A percentile compares a stretch with the other conserved stretches of the same genome.
Evolutionary conservation across 1,140 invertebrate genomes (phyloP).

Genomic region (Augochlora pura): DNA sequence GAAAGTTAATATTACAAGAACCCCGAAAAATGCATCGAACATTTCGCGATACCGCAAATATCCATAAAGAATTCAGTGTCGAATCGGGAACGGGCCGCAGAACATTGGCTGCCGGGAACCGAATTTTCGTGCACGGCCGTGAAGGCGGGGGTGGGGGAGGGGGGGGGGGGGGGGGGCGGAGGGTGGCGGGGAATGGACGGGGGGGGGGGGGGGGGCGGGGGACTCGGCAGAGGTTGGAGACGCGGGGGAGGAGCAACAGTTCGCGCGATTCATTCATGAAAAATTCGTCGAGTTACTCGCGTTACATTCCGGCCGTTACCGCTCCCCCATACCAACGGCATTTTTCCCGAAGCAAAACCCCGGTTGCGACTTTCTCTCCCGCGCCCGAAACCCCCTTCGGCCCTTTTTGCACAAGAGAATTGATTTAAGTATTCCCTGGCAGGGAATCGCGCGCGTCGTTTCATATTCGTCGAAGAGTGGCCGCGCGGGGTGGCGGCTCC

Average conservation of each 20-base stretch:
- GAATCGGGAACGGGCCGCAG: background rate
- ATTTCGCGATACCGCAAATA: background rate
- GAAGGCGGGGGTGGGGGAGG: no score
- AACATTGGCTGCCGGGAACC: background rate
- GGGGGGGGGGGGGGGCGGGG: background rate
- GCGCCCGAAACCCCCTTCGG: no score
- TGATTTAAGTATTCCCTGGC: slow-evolving; percentile 31
- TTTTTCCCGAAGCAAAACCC: no score
- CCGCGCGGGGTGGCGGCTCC: background rate
- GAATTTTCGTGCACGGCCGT: background rate
- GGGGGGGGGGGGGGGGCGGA: background rate
- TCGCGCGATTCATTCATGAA: slow-evolving; percentile 23
- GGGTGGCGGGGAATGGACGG: background rate
- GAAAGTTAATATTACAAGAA: background rate
- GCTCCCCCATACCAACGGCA: no score
- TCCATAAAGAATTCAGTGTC: slow-evolving; percentile 4
- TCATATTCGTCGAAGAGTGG: slow-evolving; percentile 47
- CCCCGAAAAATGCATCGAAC: background rate
- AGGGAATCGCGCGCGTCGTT: slow-evolving; percentile 28
- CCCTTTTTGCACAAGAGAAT: background rate
- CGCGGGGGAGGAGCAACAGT: slow-evolving; percentile 7
- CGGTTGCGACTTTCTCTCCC: background rate
- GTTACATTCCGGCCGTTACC: slow-evolving; percentile 2
- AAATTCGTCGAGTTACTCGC: slow-evolving; percentile 17
- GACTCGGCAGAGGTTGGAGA: background rate